phyloP scores from a whole-genome alignment of 2,113 vertebrate genomes.

The Dicrurus megarhynchus region DNA sequence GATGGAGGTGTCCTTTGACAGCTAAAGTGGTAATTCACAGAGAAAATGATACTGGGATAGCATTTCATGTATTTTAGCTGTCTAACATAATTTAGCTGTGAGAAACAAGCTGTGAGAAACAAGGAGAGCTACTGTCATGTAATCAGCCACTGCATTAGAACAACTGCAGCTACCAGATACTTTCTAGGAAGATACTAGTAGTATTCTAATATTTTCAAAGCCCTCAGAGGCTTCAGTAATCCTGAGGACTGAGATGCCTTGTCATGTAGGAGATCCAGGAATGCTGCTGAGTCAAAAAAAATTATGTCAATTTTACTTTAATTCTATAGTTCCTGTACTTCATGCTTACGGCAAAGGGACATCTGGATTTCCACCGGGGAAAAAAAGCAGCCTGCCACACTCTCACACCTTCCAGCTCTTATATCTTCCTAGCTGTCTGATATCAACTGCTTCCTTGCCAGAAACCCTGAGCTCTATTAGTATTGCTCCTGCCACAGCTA shows the following conservation, averaged over 20 bases:
- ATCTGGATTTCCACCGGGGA: background rate
- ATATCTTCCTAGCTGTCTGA: background rate
- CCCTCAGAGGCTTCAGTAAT: background rate
- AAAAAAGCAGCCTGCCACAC: background rate
- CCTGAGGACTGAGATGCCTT: background rate
- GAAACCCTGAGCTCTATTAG: background rate
- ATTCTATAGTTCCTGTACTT: background rate
- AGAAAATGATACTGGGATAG: constrained; percentile 35
- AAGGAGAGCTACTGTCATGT: background rate
- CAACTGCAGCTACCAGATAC: background rate
- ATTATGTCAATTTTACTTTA: background rate
- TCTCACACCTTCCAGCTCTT: background rate
- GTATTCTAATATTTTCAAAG: background rate
- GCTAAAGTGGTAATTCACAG: constrained; percentile 12
- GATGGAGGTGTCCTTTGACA: constrained; percentile 30
- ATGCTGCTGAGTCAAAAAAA: background rate
- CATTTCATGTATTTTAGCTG: constrained; percentile 42
- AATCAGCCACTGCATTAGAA: constrained; percentile 17
- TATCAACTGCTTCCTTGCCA: background rate
- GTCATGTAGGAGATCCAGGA: background rate
- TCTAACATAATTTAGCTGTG: constrained; percentile 23
- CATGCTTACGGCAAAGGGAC: background rate
- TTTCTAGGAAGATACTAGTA: background rate
- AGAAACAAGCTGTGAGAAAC: constrained; percentile 20
- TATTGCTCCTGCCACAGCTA: background rate